A percentile compares a stretch with the other conserved stretches of the same genome.
These are phyloP conservation scores for Proisotoma minuta DNA, from an alignment of 2,888 invertebrate species.

Conservation along the genomic window DNA sequence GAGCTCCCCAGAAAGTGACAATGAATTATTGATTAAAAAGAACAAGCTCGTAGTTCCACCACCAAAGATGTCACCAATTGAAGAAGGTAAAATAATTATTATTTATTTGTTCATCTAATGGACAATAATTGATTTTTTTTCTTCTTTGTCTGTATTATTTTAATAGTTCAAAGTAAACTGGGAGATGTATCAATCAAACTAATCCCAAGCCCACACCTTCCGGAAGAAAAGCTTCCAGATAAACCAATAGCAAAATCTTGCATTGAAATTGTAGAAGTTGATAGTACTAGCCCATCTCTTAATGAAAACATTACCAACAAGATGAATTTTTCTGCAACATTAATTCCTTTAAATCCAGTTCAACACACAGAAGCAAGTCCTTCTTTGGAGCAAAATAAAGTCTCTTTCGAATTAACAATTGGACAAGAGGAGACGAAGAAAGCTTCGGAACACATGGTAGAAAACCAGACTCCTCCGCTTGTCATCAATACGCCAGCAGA, in stretches of 20 bases:
- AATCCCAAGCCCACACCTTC: not conserved
- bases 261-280: no score
- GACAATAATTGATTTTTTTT: not conserved
- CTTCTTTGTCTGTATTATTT: not conserved
- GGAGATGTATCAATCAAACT: constrained; percentile 2
- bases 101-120: not conserved
- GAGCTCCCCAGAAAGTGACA: not conserved
- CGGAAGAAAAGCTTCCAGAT: not conserved
- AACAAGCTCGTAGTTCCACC: constrained; percentile 3
- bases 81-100: not conserved
- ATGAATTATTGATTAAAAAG: constrained; percentile 3
- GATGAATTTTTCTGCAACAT: no score
- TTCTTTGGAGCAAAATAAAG: no score
- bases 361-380: no score
- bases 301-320: no score
- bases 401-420: no score
- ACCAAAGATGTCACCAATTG: not conserved
- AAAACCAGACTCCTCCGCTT: no score
- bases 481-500: not conserved
- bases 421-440: no score
- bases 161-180: not conserved
- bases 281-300: no score
- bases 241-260: no score
- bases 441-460: no score
- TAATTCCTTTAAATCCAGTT: no score